Conservation (phyloP, 2,113 vertebrate genomes). For the Thryonomys swinderianus region DNA sequence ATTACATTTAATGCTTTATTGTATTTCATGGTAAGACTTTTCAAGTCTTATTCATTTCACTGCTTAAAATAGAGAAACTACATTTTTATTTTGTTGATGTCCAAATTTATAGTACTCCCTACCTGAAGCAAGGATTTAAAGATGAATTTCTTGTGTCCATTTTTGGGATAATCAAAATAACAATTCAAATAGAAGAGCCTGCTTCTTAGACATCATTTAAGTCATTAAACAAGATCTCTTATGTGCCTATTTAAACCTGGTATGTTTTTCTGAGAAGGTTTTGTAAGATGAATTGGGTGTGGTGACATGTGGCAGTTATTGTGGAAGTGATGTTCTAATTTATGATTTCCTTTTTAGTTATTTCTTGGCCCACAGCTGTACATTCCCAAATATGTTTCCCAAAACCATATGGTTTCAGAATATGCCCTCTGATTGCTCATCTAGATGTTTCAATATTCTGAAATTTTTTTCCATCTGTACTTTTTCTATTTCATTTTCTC, state of each 20-base stretch:
- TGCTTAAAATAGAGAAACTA: background rate
- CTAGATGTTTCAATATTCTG: background rate
- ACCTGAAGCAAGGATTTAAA: background rate
- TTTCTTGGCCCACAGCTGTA: background rate
- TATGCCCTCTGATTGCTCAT: background rate
- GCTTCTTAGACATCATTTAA: background rate
- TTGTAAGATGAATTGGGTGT: background rate
- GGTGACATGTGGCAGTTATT: background rate
- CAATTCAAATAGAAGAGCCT: background rate
- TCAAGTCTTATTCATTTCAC: background rate
- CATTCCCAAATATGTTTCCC: background rate
- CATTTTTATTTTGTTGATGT: background rate
- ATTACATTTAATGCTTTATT: background rate
- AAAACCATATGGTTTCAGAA: background rate
- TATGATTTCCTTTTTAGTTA: background rate
- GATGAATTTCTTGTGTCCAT: background rate
- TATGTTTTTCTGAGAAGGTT: background rate
- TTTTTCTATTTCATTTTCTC: slow-evolving; percentile 10
- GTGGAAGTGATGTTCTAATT: background rate
- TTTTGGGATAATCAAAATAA: background rate
- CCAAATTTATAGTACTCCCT: background rate
- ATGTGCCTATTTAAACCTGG: background rate
- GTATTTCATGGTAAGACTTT: background rate
- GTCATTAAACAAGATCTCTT: background rate
- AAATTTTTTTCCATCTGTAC: background rate